phyloP scores from a whole-genome alignment of 2,888 invertebrate genomes.

The Ischnus inquisitorius region DNA sequence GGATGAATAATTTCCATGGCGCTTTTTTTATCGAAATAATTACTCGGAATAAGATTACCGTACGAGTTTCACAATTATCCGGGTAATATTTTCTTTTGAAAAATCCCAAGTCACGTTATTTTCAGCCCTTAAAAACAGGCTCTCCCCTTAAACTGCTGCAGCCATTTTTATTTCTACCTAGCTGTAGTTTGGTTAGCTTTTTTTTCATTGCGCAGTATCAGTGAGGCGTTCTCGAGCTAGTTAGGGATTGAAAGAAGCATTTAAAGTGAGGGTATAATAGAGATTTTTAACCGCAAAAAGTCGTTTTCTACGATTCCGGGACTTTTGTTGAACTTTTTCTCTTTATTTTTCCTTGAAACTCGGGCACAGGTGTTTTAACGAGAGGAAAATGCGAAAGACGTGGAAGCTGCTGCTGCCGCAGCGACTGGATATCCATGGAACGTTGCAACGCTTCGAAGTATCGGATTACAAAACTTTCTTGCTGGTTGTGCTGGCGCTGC shows the following conservation, averaged over 20 bases:
- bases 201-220: background rate
- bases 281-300: conserved; percentile 44
- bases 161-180: too few relatives aligned
- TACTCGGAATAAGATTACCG: too few relatives aligned
- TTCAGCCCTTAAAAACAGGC: too few relatives aligned
- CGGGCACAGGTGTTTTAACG: conserved; percentile 36
- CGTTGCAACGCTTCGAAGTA: conserved; percentile 59
- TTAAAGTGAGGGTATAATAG: background rate
- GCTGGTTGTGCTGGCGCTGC: background rate
- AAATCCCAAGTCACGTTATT: too few relatives aligned
- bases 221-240: background rate
- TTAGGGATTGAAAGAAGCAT: background rate
- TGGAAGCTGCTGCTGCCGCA: conserved; percentile 20
- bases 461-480: conserved; percentile 68
- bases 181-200: background rate
- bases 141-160: too few relatives aligned
- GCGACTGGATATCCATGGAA: conserved; percentile 1
- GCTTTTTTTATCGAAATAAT: too few relatives aligned
- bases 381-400: conserved; percentile 26
- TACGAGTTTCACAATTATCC: too few relatives aligned
- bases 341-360: conserved; percentile 21
- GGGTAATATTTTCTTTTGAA: too few relatives aligned
- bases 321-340: conserved; percentile 42
- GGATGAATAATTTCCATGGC: too few relatives aligned
- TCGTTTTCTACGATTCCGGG: conserved; percentile 40